Base-by-base conservation (phyloP, 2,888 invertebrate genomes). In the Stegophylla sp. region DNA sequence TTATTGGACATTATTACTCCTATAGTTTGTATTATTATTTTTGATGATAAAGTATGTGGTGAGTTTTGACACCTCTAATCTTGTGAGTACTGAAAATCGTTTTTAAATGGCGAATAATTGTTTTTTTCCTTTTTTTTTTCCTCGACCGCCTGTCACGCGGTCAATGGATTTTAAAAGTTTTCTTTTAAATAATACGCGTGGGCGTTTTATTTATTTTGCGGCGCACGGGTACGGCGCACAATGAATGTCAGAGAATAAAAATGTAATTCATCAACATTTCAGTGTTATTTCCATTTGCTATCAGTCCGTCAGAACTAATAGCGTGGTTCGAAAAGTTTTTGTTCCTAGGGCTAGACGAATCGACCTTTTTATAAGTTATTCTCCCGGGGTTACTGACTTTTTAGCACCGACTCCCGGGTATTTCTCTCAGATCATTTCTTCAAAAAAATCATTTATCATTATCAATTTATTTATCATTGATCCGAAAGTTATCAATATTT, bases 321-420 rank as follows among this genome's bases (percentile, higher is more conserved):
- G 48, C 28, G 69, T 28, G n/a, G 48, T 69, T 69, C n/a, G 48
- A 69, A 69, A 69, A 69, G 45, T 69, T 51, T 69, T 69, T 51
- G 48, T 69, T 51, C 69, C 48, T 41, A 20, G 20, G 17, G 20
- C 23, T 20, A 12, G 43, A 51, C 13, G 28, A n/a, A 51, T 69
- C 48, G 69, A 51, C 69, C 51, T 48, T 10, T n/a, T n/a, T 12
- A 28, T 51, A 69, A 51, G 28, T 51, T 69, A n/a, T 69, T 51
- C 9, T 12, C 15, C n/a, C 1, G 20, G 10, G 56, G 48, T 69
- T 67, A 48, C 28, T 28, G 48, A 28, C n/a, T 51, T 51, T 69
- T 20, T 28, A 28, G 28, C 51, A 51, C 10, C 28, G 26, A 67
- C 48, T 23, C 17, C n/a, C n/a, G n/a, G n/a, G n/a, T n/a, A n/a